phyloP scores from a whole-genome alignment of 2,113 vertebrate species.

The Platichthys flesus region DNA sequence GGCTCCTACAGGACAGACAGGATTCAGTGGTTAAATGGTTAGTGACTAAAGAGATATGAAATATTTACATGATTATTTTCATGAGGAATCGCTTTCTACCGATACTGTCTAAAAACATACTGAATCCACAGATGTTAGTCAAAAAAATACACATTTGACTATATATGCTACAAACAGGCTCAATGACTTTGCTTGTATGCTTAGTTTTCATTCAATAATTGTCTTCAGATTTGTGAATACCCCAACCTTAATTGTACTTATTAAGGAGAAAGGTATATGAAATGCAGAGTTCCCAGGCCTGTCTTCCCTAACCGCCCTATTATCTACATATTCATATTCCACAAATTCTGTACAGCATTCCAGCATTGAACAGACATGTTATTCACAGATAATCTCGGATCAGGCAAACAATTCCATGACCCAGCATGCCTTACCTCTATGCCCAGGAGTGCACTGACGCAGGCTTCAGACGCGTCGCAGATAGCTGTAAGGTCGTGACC shows the following conservation, averaged over 20 bases:
- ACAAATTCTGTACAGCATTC: too few species aligned
- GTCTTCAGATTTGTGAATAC: too few species aligned
- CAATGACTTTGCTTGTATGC: neutral
- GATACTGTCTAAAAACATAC: neutral
- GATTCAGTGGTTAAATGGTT: neutral
- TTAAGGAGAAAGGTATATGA: too few species aligned
- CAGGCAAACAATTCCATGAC: conserved; percentile 34
- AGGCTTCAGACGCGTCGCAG: conserved; percentile 94
- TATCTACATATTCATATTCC: too few species aligned
- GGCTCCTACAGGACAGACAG: conserved; percentile 78
- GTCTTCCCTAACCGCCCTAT: too few species aligned
- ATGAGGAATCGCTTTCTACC: neutral
- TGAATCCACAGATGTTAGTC: neutral
- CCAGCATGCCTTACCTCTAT: conserved; percentile 85
- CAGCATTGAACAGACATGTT: too few species aligned
- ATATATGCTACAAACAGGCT: neutral
- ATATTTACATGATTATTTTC: neutral
- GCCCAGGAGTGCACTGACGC: conserved; percentile 91
- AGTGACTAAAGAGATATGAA: neutral
- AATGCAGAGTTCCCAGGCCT: too few species aligned
- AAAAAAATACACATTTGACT: neutral
- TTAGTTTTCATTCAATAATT: neutral
- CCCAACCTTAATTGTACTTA: too few species aligned
- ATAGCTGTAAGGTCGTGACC: conserved; percentile 97
- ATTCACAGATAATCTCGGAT: too few species aligned